Conservation (phyloP, 2,888 invertebrate genomes). For the Xanthorhoe spadicearia region DNA sequence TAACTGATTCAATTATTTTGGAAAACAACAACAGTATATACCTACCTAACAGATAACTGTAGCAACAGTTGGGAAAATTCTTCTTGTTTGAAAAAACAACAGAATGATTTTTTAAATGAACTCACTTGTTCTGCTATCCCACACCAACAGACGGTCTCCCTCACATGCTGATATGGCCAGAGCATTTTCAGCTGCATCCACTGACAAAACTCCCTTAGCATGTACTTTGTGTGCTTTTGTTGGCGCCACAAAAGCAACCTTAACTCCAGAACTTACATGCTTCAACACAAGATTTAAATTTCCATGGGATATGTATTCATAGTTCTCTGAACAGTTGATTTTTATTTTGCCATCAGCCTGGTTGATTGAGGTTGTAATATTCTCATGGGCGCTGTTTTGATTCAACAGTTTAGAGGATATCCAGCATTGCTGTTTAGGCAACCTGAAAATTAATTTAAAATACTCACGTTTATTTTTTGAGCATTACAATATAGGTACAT, state of each 20-base stretch:
- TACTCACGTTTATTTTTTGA: too few species aligned
- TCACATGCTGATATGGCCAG: conserved; percentile 86
- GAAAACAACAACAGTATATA: too few species aligned
- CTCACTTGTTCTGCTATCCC: conserved; percentile 86
- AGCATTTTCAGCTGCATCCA: conserved; percentile 84
- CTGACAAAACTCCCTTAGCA: conserved; percentile 80
- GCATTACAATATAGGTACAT: too few species aligned
- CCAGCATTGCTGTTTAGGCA: conserved; percentile 78
- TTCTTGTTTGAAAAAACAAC: too few species aligned
- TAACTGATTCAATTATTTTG: too few species aligned
- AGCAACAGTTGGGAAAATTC: too few species aligned
- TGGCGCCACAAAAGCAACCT: conserved; percentile 81
- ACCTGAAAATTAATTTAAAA: conserved; percentile 56
- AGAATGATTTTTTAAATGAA: too few species aligned
- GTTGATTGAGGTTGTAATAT: conserved; percentile 64
- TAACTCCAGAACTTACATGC: conserved; percentile 70
- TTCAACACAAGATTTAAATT: conserved; percentile 74
- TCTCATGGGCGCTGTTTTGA: conserved; percentile 71
- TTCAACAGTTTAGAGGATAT: conserved; percentile 78
- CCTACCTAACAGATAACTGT: too few species aligned
- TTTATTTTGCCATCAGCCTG: conserved; percentile 71
- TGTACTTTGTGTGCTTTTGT: conserved; percentile 77
- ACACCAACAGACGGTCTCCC: conserved; percentile 84
- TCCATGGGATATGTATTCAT: conserved; percentile 71
- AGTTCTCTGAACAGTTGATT: conserved; percentile 69